A percentile compares a stretch with the other conserved stretches of the same genome.
Evolutionary conservation across 1,140 invertebrate genomes (phyloP).

Genomic region (Ceratina australensis): DNA sequence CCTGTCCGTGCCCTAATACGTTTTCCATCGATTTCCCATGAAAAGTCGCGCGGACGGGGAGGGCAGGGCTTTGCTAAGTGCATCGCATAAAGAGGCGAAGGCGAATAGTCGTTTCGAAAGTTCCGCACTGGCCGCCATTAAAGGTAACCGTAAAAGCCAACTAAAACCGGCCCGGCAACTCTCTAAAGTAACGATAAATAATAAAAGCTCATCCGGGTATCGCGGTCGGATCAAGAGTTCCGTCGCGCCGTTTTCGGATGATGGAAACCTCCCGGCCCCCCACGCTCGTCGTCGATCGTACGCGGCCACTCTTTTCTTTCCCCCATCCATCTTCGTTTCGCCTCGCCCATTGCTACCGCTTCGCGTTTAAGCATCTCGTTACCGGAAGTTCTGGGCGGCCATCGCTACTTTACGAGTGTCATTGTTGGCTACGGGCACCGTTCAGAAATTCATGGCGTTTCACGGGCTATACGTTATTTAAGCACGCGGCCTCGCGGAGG

Average conservation of each 20-base stretch:
- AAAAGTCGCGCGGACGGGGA: constrained; percentile 49
- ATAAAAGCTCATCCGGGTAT: constrained; percentile 56
- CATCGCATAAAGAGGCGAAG: constrained; percentile 68
- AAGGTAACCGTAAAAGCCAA: constrained; percentile 68
- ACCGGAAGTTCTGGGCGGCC: not conserved
- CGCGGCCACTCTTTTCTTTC: not conserved
- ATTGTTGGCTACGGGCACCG: not conserved
- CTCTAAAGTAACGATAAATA: constrained; percentile 62
- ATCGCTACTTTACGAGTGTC: not conserved
- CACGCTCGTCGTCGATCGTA: not conserved
- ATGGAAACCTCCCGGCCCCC: not conserved
- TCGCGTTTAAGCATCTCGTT: not conserved
- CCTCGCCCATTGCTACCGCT: not conserved
- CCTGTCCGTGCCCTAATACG: constrained; percentile 65
- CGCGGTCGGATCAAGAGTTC: constrained; percentile 54
- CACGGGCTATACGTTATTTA: constrained; percentile 18
- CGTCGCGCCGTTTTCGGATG: constrained; percentile 40
- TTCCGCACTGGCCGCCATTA: constrained; percentile 70
- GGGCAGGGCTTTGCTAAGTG: constrained; percentile 60
- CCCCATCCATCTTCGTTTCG: not conserved
- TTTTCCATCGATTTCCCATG: constrained; percentile 73
- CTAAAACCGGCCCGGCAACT: constrained; percentile 50
- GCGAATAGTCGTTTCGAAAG: constrained; percentile 71
- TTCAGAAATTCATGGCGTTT: constrained; percentile 6
- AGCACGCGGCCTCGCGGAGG: not conserved